Percentiles rank a stretch among this genome's conserved stretches.
Evolutionary conservation across 92 coral and sea anemone genomes (phyloP).

Genomic region (Montipora capitata): DNA sequence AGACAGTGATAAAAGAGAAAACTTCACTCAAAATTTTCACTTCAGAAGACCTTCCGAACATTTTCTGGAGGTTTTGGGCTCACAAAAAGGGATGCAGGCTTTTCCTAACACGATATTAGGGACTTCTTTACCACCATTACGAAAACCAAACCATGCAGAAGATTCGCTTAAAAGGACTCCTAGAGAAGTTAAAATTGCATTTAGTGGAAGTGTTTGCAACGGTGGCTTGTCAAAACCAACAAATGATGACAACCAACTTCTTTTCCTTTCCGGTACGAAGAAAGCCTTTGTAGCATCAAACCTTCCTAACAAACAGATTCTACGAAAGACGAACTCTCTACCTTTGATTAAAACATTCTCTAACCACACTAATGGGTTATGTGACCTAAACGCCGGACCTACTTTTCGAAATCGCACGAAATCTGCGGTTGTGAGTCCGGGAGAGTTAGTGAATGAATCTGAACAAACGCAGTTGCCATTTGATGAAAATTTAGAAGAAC

Average conservation of each 20-base stretch:
- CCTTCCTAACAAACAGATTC: background rate
- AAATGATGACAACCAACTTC: background rate
- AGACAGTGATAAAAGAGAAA: background rate
- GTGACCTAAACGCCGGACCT: background rate
- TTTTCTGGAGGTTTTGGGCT: conserved; percentile 48
- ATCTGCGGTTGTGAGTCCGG: conserved; percentile 18
- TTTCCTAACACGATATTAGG: conserved; percentile 25
- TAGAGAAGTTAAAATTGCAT: conserved; percentile 25
- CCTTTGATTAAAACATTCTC: conserved; percentile 37
- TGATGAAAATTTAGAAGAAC: conserved; percentile 35
- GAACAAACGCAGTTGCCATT: background rate
- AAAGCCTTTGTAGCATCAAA: conserved; percentile 1
- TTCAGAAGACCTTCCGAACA: conserved; percentile 52
- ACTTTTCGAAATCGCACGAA: conserved; percentile 8
- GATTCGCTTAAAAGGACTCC: background rate
- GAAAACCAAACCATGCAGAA: conserved; percentile 21
- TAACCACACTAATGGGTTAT: conserved; percentile 9
- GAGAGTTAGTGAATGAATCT: background rate
- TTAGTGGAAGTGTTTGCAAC: background rate
- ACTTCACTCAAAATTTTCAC: conserved; percentile 2
- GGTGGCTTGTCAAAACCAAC: conserved; percentile 2
- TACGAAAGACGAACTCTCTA: conserved; percentile 42
- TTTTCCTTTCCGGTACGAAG: background rate
- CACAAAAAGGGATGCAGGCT: background rate
- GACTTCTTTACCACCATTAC: conserved; percentile 26